Evolutionary conservation across 2,888 invertebrate genomes (phyloP).

Genomic region (Selenia dentaria): DNA sequence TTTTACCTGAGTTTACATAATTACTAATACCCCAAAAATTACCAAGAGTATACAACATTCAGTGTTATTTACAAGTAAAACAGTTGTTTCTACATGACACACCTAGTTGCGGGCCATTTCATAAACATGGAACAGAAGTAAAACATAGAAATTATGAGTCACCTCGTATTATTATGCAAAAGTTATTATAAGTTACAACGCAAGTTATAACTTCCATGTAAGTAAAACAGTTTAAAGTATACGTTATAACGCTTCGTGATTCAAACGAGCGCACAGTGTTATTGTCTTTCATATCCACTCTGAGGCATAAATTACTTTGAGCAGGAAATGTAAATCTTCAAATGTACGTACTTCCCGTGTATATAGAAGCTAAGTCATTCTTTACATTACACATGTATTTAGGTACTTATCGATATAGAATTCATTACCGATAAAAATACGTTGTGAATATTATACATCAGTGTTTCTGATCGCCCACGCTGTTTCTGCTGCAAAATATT

Average conservation of each 20-base stretch:
- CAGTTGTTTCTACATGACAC: conserved; percentile 24
- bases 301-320: neutral
- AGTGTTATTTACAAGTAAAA: conserved; percentile 24
- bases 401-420: too few species aligned
- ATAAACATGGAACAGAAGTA: conserved; percentile 18
- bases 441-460: too few species aligned
- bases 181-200: conserved; percentile 4
- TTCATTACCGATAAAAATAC: too few species aligned
- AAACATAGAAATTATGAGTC: conserved; percentile 22
- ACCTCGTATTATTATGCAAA: conserved; percentile 21
- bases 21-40: conserved; percentile 15
- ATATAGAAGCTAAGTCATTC: too few species aligned
- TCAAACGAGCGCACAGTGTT: conserved; percentile 3
- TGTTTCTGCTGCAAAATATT: too few species aligned
- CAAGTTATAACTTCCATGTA: conserved; percentile 6
- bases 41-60: conserved; percentile 10
- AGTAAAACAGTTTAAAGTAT: conserved; percentile 6
- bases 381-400: too few species aligned
- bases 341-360: too few species aligned
- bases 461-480: too few species aligned
- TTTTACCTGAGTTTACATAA: conserved; percentile 11
- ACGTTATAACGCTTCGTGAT: conserved; percentile 8
- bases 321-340: too few species aligned
- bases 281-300: conserved; percentile 3
- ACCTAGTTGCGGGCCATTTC: conserved; percentile 14